Conservation (phyloP, 53 echinoderm and acorn worm species). For the Holothuria leucospilota region DNA sequence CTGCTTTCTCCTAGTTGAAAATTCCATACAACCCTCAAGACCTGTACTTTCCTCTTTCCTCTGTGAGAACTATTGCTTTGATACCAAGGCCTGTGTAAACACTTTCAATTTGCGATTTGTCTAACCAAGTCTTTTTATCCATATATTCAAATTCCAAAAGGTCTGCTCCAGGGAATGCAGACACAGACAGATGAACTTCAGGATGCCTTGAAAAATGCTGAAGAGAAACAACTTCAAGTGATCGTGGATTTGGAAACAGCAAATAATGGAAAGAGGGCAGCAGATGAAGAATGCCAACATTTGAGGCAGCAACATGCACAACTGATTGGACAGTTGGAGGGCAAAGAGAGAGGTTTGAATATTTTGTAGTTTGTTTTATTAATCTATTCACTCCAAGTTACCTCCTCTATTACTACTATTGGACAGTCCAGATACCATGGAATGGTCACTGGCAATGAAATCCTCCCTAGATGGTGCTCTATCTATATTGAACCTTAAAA, state of each 20-base stretch:
- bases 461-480: too few species aligned
- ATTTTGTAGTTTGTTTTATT: too few species aligned
- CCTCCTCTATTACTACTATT: too few species aligned
- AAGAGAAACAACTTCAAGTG: constrained; percentile 74
- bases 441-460: too few species aligned
- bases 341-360: constrained; percentile 31
- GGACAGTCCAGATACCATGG: too few species aligned
- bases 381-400: too few species aligned
- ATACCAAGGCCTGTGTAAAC: background rate
- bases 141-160: constrained; percentile 13
- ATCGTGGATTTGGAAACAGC: constrained; percentile 73
- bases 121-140: too few species aligned
- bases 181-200: constrained; percentile 81
- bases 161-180: constrained; percentile 74
- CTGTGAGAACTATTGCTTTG: background rate
- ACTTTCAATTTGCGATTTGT: background rate
- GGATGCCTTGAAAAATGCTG: constrained; percentile 60
- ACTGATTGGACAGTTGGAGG: constrained; percentile 23
- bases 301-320: constrained; percentile 17
- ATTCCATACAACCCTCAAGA: too few species aligned
- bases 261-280: background rate
- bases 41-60: background rate
- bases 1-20: too few species aligned
- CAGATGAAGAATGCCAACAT: constrained; percentile 20
- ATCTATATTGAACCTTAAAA: too few species aligned